Base-by-base conservation (phyloP, 64 coral and sea anemone genomes). In the Exaiptasia diaphana region DNA sequence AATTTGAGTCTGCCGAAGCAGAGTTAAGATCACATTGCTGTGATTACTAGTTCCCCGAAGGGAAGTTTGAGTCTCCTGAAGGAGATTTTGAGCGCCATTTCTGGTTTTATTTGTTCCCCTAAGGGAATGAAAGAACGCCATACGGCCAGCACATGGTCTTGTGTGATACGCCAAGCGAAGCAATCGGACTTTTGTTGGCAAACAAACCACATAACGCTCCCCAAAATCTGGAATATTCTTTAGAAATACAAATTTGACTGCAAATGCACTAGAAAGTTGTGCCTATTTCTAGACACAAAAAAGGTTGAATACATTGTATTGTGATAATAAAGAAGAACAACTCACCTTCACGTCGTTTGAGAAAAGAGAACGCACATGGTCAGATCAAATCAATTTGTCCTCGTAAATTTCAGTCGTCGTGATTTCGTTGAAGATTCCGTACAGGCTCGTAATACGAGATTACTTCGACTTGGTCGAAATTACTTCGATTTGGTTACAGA, bases 171-270 rank as follows among this genome's bases (percentile, higher is more conserved):
- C 44, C 37, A 30, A 34, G 44, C 40, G 74, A 77, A 55, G 74
- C 74, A 55, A 77, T 21, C 74, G 50, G 11, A 50, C 74, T 75
- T 23, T 30, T 52, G 4, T 31, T 28, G 44, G 44, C 24, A 77
- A 77, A 77, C 74, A 77, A 15, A 54, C 50, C 50, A 54, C 50
- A 54, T 18, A 54, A 54, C 17, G 50, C 3, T 3, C 15, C 50
- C 45, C n/a, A 33, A 76, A 76, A 50, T 30, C 73, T 57, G 27
- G 7, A 57, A 77, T 55, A 36, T 55, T 56, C 74, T 33, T 58
- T 77, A 58, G 50, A 58, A 58, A 77, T 14, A 54, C 50, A 77
- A 77, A 77, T 30, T 77, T 58, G 74, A 77, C n/a, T n/a, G n/a
- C 50, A 77, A 77, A 77, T 58, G 49, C 52, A 58, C n/a, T 55